Evolutionary conservation across 2,113 vertebrate species (phyloP).

Genomic region (Scomber japonicus): DNA sequence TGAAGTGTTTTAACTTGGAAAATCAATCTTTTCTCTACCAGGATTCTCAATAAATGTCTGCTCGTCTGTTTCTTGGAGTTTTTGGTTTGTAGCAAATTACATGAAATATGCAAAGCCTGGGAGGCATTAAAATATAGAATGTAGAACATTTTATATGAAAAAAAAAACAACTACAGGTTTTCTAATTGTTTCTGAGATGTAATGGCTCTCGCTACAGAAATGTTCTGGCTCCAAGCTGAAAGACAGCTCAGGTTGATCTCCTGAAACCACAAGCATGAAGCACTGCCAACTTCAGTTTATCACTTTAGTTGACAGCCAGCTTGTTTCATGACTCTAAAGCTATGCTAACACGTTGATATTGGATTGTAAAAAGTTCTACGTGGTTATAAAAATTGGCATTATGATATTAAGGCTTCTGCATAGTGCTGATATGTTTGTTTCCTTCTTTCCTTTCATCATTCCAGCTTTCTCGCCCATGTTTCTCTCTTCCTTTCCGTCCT

Average conservation of each 20-base stretch:
- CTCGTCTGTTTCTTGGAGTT: too few species aligned
- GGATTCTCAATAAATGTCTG: too few species aligned
- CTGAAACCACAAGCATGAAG: not conserved
- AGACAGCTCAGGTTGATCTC: not conserved
- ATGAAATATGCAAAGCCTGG: too few species aligned
- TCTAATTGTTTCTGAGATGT: too few species aligned
- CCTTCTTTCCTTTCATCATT: not conserved
- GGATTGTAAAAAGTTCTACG: slow-evolving; percentile 12
- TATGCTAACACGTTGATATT: not conserved
- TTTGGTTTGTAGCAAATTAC: too few species aligned
- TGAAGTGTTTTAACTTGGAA: too few species aligned
- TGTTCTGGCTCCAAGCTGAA: not conserved
- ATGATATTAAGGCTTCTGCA: not conserved
- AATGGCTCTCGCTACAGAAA: too few species aligned
- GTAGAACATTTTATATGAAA: too few species aligned
- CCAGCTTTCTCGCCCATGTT: too few species aligned
- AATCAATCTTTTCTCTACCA: too few species aligned
- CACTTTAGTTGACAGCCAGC: not conserved
- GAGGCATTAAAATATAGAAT: too few species aligned
- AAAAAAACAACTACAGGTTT: too few species aligned
- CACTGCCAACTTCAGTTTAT: not conserved
- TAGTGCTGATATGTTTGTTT: not conserved
- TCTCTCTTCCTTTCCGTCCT: not conserved
- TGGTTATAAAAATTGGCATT: not conserved
- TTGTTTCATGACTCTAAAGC: not conserved